Percentiles rank a stretch among this genome's conserved stretches.
phyloP scores from a whole-genome alignment of 2,797 vertebrate genomes.

The Sarcophilus harrisii region DNA sequence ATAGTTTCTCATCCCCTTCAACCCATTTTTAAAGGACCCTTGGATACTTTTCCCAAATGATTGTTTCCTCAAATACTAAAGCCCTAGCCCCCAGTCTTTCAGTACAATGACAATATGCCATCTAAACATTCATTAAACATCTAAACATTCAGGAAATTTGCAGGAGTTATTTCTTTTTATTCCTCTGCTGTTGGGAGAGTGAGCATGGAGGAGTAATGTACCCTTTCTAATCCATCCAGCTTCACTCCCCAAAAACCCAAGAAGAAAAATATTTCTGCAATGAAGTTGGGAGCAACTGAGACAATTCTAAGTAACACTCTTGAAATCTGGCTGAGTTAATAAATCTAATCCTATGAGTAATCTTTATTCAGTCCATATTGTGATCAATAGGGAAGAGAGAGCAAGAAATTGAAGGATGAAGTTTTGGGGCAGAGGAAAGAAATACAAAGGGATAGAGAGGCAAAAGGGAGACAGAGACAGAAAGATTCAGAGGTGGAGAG shows the following conservation, averaged over 20 bases:
- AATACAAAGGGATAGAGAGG: not conserved
- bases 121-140: not conserved
- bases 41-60: not conserved
- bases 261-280: not conserved
- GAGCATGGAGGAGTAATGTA: not conserved
- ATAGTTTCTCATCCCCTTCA: not conserved
- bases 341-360: not conserved
- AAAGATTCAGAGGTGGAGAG: not conserved
- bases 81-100: not conserved
- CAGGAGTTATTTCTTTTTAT: not conserved
- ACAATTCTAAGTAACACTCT: not conserved
- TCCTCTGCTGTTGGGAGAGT: not conserved
- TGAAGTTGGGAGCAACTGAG: not conserved
- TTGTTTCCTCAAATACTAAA: not conserved
- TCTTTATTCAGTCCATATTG: not conserved
- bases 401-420: not conserved
- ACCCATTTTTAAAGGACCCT: not conserved
- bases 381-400: not conserved
- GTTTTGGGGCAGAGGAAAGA: not conserved
- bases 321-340: not conserved
- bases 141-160: not conserved
- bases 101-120: not conserved
- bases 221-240: not conserved
- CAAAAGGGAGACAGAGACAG: not conserved
- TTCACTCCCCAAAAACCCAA: not conserved